Conservation (phyloP, 1,140 invertebrate genomes). For the Ptiloglossa arizonensis region DNA sequence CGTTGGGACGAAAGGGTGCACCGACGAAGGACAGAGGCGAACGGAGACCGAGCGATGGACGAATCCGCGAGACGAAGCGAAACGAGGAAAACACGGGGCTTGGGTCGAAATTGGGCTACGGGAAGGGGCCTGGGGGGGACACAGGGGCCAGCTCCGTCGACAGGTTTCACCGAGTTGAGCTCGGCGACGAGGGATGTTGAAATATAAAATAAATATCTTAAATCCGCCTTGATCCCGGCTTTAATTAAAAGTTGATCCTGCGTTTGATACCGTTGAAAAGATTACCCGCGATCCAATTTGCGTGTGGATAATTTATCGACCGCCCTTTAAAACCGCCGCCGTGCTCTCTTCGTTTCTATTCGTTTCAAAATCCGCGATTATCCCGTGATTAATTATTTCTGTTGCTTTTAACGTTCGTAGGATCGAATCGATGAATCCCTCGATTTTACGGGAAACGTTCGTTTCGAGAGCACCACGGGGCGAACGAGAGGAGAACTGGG, state of each 20-base stretch:
- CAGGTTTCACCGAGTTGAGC: conserved; percentile 65
- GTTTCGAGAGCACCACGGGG: too few species aligned
- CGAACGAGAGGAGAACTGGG: too few species aligned
- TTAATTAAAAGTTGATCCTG: conserved; percentile 77
- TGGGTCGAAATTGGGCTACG: conserved; percentile 32
- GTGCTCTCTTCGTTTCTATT: background rate
- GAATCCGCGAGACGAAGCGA: conserved; percentile 1
- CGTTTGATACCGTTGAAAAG: conserved; percentile 64
- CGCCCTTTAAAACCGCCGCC: background rate
- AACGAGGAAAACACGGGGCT: conserved; percentile 14
- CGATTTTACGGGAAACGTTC: too few species aligned
- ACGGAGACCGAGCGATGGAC: conserved; percentile 19
- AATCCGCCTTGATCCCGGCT: conserved; percentile 68
- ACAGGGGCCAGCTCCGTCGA: too few species aligned
- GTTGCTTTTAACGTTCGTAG: background rate
- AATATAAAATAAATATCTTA: conserved; percentile 77
- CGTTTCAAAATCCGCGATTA: background rate
- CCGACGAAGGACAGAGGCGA: background rate
- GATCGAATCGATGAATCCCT: background rate
- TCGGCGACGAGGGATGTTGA: conserved; percentile 56
- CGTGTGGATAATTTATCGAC: conserved; percentile 64
- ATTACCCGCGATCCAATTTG: conserved; percentile 67
- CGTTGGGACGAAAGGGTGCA: conserved; percentile 40
- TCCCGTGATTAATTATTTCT: conserved; percentile 6
- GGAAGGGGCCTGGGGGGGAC: too few species aligned